Percentiles rank a stretch among this genome's conserved stretches.
phyloP scores from a whole-genome alignment of 2,888 invertebrate species.

The Crepidodera aurea region DNA sequence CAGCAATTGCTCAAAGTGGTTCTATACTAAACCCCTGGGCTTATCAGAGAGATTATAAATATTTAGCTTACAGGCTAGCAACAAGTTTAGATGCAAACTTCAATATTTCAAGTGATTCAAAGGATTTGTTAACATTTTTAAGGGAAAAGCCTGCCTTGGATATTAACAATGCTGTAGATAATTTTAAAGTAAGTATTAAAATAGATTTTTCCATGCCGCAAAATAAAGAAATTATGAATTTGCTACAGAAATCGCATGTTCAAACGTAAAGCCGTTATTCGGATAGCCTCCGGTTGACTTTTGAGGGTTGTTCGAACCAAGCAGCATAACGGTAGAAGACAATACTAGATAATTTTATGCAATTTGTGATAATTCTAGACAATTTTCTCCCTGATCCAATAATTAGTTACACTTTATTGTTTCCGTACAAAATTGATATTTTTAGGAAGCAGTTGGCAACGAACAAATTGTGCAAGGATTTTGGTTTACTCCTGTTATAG shows the following conservation, averaged over 20 bases:
- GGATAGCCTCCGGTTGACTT: no score
- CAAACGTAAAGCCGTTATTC: no score
- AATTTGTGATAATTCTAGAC: no score
- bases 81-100: slow-evolving; percentile 45
- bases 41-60: slow-evolving; percentile 50
- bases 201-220: no score
- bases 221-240: no score
- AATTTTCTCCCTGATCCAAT: no score
- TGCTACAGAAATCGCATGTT: no score
- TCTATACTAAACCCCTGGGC: slow-evolving; percentile 56
- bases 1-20: slow-evolving; percentile 56
- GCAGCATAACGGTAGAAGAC: no score
- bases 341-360: no score
- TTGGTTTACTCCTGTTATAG: slow-evolving; percentile 41
- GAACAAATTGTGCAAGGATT: slow-evolving; percentile 43
- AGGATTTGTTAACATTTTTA: slow-evolving; percentile 41
- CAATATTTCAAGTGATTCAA: slow-evolving; percentile 34
- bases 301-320: no score
- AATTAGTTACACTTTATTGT: no score
- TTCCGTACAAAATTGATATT: no score
- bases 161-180: slow-evolving; percentile 20
- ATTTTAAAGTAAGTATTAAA: slow-evolving; percentile 10
- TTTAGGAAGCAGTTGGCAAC: slow-evolving; percentile 36
- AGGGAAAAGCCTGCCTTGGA: slow-evolving; percentile 37
- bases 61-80: slow-evolving; percentile 47